A percentile compares a stretch with the other conserved stretches of the same genome.
These are phyloP conservation scores for Gymnocephalus cernua DNA, from an alignment of 2,113 vertebrate species.

Conservation along the genomic window DNA sequence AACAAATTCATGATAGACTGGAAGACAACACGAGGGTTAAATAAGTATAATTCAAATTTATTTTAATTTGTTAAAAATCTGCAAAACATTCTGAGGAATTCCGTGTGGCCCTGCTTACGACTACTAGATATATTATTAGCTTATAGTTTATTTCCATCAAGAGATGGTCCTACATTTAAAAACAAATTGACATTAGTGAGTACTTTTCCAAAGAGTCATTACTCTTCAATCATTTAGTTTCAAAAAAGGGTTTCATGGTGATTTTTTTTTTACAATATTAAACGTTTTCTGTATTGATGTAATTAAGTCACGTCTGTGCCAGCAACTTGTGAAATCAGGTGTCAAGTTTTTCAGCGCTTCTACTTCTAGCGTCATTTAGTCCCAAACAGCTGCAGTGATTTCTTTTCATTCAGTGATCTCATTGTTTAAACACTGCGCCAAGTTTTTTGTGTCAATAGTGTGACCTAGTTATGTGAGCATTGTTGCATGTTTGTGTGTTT, in stretches of 20 bases:
- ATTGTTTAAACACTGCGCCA: not conserved
- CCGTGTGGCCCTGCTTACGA: not conserved
- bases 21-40: too few relatives aligned
- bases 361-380: conserved; percentile 3
- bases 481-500: conserved; percentile 59
- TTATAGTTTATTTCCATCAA: not conserved
- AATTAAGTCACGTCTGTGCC: conserved; percentile 1
- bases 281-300: conserved; percentile 17
- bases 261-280: not conserved
- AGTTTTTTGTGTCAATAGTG: conserved; percentile 18
- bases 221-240: not conserved
- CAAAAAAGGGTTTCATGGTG: not conserved
- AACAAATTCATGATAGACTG: too few relatives aligned
- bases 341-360: not conserved
- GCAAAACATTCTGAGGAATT: too few relatives aligned
- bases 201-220: not conserved
- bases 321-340: conserved; percentile 13
- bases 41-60: too few relatives aligned
- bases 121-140: not conserved
- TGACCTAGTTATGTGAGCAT: conserved; percentile 48
- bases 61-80: too few relatives aligned
- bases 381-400: not conserved
- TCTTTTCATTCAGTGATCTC: not conserved
- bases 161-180: not conserved
- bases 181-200: not conserved